Evolutionary conservation across 2,888 invertebrate genomes (phyloP).

Genomic region (Limnephilus auricula): DNA sequence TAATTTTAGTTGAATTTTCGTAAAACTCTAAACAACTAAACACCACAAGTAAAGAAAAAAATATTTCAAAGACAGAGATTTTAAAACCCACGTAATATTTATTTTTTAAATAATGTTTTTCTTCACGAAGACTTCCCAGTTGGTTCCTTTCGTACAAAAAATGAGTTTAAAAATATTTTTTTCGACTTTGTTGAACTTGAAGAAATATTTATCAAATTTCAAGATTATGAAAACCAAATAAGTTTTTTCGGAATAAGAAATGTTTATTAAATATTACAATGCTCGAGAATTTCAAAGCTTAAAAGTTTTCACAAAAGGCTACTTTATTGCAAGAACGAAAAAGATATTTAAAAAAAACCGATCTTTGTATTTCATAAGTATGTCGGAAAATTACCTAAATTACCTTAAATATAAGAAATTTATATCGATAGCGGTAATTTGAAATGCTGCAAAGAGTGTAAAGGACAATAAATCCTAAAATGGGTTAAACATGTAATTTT

Average conservation of each 20-base stretch:
- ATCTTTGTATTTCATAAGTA: no score
- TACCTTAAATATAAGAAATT: no score
- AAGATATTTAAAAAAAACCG: no score
- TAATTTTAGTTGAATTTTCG: background rate
- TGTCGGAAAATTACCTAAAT: no score
- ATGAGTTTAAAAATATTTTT: background rate
- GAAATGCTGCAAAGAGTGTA: no score
- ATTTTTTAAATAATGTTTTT: background rate
- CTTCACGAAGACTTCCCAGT: background rate
- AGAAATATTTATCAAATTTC: background rate
- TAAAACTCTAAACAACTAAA: background rate
- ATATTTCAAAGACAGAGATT: background rate
- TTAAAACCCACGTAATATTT: background rate
- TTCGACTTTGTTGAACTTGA: background rate
- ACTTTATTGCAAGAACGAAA: background rate
- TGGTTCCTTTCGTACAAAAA: background rate
- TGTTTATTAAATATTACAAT: background rate
- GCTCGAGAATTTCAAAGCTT: background rate
- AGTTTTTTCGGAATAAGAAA: background rate
- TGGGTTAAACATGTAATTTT: no score
- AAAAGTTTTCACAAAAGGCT: background rate
- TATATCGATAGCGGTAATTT: no score
- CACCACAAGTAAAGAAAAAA: background rate
- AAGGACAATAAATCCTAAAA: no score
- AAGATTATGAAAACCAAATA: background rate